Evolutionary conservation across 2,797 vertebrate species (phyloP).

Genomic region (Chlorospingus flavigularis): DNA sequence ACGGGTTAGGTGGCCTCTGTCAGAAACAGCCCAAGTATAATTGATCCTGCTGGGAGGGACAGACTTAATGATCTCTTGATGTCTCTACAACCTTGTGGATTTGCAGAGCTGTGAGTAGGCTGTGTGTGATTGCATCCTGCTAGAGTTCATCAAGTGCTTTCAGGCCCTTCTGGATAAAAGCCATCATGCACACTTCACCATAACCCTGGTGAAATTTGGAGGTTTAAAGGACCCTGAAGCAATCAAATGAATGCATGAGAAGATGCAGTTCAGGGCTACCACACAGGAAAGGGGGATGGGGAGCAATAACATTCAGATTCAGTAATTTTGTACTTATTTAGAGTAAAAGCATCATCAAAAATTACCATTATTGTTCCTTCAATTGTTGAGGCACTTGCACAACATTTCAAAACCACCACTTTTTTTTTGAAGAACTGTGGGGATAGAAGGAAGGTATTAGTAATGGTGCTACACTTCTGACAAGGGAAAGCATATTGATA

Average conservation of each 20-base stretch:
- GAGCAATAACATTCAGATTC: background rate
- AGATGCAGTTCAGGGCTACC: background rate
- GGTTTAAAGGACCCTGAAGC: background rate
- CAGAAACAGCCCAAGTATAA: background rate
- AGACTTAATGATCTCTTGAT: background rate
- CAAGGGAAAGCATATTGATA: background rate
- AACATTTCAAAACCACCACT: background rate
- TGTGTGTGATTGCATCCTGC: background rate
- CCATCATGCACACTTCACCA: background rate
- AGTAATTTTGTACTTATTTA: background rate
- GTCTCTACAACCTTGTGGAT: background rate
- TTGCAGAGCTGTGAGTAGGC: background rate
- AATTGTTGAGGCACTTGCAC: background rate
- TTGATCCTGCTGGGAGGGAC: background rate
- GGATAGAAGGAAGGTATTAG: accelerated
- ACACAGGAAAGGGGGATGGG: background rate
- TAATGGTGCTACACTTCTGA: background rate
- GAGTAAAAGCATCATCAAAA: background rate
- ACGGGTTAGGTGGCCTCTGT: background rate
- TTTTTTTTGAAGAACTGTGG: background rate
- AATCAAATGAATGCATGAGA: background rate
- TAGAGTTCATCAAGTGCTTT: background rate
- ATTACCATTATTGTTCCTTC: background rate
- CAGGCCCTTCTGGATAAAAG: background rate
- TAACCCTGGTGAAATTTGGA: background rate